Base-by-base conservation (phyloP, 2,888 invertebrate genomes). In the Oxyteleia sp. region DNA sequence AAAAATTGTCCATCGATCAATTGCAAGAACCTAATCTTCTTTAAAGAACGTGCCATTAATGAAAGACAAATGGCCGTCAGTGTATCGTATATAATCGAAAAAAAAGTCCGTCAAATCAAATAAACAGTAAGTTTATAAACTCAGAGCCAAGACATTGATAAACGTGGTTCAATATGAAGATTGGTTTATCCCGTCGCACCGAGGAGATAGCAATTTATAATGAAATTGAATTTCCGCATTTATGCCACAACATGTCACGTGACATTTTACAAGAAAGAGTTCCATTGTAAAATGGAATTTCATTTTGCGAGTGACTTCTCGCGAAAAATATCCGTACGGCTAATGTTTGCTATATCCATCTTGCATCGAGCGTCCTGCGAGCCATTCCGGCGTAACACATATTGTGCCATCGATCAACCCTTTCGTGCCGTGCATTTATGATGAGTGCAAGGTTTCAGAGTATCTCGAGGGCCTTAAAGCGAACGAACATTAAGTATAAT, bases 401-500 rank as follows among this genome's bases (percentile, higher is more conserved):
- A 80, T 80, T 72, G 74, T 68, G 23, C 53, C 72, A 80, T 80
- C 80, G 80, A 80, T 80, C 74, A 80, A 80, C 59, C 61, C 80
- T 74, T 74, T 59, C 72, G 80, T 74, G 80, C 80, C 35, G 35
- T 68, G 80, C 80, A 74, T 80, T 57, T 74, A 57, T 80, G 61
- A 79, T 79, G 66, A 72, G 68, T 45, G 49, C 49, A 57, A 26
- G 47, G 64, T 63, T 57, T 64, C 16, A 57, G 29, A 47, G 49
- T 49, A 71, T 64, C 72, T 71, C 66, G 76, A 64, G 59, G 49
- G 57, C 47, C 51, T 76, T 68, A 61, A 76, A 76, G 64, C 51
- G 76, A 57, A 59, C 66, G 49, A 76, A 76, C 76, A 51, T 66
- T 57, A 66, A 76, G 76, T 43, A 59, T 66, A 76, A 76, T 76